Percentiles rank a stretch among this genome's conserved stretches.
phyloP scores from a whole-genome alignment of 2,888 invertebrate genomes.

The Teleiodes luculella region DNA sequence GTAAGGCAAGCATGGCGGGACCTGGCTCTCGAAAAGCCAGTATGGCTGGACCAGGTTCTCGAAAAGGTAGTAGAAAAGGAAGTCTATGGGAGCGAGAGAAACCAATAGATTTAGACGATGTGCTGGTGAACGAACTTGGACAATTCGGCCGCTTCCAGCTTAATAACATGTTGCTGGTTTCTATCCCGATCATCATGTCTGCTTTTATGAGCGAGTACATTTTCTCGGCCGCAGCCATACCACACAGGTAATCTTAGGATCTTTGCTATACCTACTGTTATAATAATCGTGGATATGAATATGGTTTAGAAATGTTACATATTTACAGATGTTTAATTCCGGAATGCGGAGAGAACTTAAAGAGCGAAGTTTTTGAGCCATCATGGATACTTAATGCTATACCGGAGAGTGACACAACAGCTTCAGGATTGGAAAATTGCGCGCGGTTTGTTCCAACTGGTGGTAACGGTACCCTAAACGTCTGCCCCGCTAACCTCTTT shows the following conservation, averaged over 20 bases:
- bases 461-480: slow-evolving; percentile 28
- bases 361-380: slow-evolving; percentile 27
- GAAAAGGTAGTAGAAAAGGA: slow-evolving; percentile 20
- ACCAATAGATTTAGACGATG: slow-evolving; percentile 56
- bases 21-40: slow-evolving; percentile 3
- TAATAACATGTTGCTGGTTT: slow-evolving; percentile 73
- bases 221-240: slow-evolving; percentile 77
- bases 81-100: slow-evolving; percentile 25
- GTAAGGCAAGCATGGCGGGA: slow-evolving; percentile 16
- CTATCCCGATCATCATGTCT: slow-evolving; percentile 79
- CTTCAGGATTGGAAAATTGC: slow-evolving; percentile 58
- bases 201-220: slow-evolving; percentile 81
- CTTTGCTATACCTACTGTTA: no score
- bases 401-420: slow-evolving; percentile 37
- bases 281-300: not conserved
- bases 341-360: slow-evolving; percentile 55
- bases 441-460: slow-evolving; percentile 44
- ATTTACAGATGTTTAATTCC: slow-evolving; percentile 57
- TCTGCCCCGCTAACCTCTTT: slow-evolving; percentile 51
- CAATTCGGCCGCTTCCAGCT: slow-evolving; percentile 82
- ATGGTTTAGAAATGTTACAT: not conserved
- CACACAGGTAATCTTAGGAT: slow-evolving; percentile 5
- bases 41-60: not conserved
- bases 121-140: slow-evolving; percentile 69
- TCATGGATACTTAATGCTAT: slow-evolving; percentile 50